phyloP scores from a whole-genome alignment of 2,888 invertebrate species.

The Leucoma salicis region DNA sequence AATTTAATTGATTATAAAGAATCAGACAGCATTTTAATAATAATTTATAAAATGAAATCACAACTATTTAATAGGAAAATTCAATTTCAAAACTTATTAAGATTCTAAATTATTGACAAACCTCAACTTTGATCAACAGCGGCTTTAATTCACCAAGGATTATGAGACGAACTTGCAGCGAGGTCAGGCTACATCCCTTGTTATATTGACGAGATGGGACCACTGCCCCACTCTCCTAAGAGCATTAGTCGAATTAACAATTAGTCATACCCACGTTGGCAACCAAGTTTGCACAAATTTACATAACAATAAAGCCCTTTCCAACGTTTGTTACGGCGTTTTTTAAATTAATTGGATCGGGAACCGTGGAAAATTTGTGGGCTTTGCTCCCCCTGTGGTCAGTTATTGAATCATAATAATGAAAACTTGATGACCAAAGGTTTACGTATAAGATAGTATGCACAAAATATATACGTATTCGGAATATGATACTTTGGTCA shows the following conservation, averaged over 20 bases:
- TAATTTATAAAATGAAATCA: too few relatives aligned
- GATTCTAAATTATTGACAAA: too few relatives aligned
- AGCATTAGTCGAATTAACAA: slow-evolving; percentile 80
- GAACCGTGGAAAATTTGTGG: slow-evolving; percentile 70
- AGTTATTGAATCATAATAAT: slow-evolving; percentile 32
- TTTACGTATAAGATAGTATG: too few relatives aligned
- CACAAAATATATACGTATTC: too few relatives aligned
- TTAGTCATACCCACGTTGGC: slow-evolving; percentile 79
- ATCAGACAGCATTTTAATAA: too few relatives aligned
- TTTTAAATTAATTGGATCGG: slow-evolving; percentile 79
- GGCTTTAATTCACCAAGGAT: slow-evolving; percentile 11
- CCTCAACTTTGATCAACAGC: slow-evolving; percentile 8
- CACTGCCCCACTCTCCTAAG: slow-evolving; percentile 62
- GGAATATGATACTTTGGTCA: too few relatives aligned
- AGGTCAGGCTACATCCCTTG: slow-evolving; percentile 45
- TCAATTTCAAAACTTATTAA: too few relatives aligned
- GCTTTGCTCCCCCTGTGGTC: slow-evolving; percentile 56
- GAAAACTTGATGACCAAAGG: slow-evolving; percentile 12
- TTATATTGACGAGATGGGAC: slow-evolving; percentile 48
- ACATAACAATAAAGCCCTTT: slow-evolving; percentile 79
- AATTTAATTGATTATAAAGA: too few relatives aligned
- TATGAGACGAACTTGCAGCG: slow-evolving; percentile 22
- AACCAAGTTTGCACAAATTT: slow-evolving; percentile 78
- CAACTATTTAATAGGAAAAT: too few relatives aligned
- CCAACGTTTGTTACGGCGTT: slow-evolving; percentile 65